These are phyloP conservation scores for Prunella strophiata DNA, from an alignment of 2,797 vertebrate genomes.

Conservation along the genomic window DNA sequence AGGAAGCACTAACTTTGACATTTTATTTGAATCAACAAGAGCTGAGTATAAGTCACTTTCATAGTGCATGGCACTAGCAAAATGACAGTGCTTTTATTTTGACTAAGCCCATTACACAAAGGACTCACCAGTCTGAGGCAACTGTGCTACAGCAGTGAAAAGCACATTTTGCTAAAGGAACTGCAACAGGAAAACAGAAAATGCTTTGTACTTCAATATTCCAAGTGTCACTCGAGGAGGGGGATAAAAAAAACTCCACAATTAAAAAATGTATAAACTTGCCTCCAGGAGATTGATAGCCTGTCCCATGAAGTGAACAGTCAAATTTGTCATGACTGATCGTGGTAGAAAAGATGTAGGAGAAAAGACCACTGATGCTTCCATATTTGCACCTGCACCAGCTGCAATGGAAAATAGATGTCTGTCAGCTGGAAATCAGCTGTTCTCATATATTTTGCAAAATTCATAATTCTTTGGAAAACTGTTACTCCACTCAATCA, in stretches of 20 bases:
- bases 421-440: neutral
- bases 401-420: conserved; percentile 65
- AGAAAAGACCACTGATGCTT: conserved; percentile 85
- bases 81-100: neutral
- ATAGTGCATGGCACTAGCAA: neutral
- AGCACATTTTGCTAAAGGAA: neutral
- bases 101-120: neutral
- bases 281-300: conserved; percentile 88
- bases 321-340: conserved; percentile 82
- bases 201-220: neutral
- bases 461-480: neutral
- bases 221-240: neutral
- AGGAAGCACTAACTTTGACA: neutral
- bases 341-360: conserved; percentile 86
- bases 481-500: neutral
- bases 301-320: conserved; percentile 79
- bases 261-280: conserved; percentile 33
- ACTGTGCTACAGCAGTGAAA: neutral
- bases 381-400: conserved; percentile 81
- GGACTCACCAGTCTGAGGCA: neutral
- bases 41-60: neutral
- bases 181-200: neutral
- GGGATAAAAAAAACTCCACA: neutral
- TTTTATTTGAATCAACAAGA: neutral
- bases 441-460: neutral